Percentiles rank a stretch among this genome's conserved stretches.
These are phyloP conservation scores for Tanypteryx hageni DNA, from an alignment of 2,888 invertebrate species.

Conservation along the genomic window DNA sequence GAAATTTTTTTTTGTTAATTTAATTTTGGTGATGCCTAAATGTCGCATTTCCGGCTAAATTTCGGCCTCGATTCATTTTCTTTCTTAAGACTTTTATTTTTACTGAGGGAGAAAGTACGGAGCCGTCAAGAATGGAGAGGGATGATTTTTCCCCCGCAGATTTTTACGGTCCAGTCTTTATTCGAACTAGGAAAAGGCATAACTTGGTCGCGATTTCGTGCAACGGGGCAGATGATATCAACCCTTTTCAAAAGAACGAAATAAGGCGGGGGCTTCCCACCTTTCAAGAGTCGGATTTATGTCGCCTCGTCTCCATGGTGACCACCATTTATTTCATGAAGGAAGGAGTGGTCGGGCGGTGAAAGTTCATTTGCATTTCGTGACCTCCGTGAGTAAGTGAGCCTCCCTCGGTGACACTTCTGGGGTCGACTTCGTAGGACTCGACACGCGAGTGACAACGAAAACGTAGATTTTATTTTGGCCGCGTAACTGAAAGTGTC, in stretches of 20 bases:
- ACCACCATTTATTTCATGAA: neutral
- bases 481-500: neutral
- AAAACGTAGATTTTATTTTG: neutral
- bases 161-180: neutral
- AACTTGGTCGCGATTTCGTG: neutral
- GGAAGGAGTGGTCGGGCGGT: neutral
- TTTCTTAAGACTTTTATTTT: neutral
- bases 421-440: neutral
- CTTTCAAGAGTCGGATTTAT: conserved; percentile 11
- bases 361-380: neutral
- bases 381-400: neutral
- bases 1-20: too few relatives aligned
- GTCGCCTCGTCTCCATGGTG: neutral
- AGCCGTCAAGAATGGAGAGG: too few relatives aligned
- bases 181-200: neutral
- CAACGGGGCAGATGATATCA: neutral
- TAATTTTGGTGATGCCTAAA: too few relatives aligned
- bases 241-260: neutral
- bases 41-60: neutral
- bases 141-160: neutral
- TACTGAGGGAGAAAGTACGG: too few relatives aligned
- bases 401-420: neutral
- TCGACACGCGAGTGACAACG: neutral
- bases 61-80: neutral
- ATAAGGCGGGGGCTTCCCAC: conserved; percentile 9